Base-by-base conservation (phyloP, 1,140 invertebrate species). In the Oryzaephilus surinamensis region DNA sequence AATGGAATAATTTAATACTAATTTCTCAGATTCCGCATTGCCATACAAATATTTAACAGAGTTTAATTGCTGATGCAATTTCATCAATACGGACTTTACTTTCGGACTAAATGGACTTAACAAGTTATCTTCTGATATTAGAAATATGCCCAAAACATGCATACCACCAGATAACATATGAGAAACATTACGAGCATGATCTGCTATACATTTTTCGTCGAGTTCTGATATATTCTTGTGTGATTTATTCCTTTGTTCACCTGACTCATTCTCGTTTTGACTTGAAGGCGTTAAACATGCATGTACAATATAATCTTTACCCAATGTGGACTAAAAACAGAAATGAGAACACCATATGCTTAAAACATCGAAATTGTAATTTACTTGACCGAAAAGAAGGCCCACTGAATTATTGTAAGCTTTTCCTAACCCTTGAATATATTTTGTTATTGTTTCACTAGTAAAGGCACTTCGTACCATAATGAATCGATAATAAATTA, bases 81-180 rank as follows among this genome's bases (percentile, higher is more conserved):
- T 58, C 29, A 60, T 61, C 17, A 81, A 46, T 42, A 80, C 60
- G 3, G 64, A 62, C 61, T 63, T 71, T 0, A 81, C 45, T 61
- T 73, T 77, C 20, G 58, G 52, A 28, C 63, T 60, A 38, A 64
- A 55, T 20, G 66, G 59, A 26, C 63, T 70, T 53, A 83, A 72
- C 45, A 74, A 65, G 52, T 83, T 74, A 45, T 73, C 70, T 49
- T 77, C 71, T 13, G 71, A 71, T 20, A 76, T 64, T 12, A 75
- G 56, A 51, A 74, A 74, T 52, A 71, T 58, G 40, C 71, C 81
- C 48, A 86, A 66, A 29, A 88, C 77, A 63, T 74, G 74, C 65
- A 86, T 74, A 14, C 84, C 84, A 27, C 85, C 84, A 23, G 84
- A 82, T 31, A 90, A 62, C 84, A 88, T 88, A 61, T 80, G 71